Evolutionary conservation across 23 tunicate genomes (phyloP).

Genomic region (Trididemnum clinides): DNA sequence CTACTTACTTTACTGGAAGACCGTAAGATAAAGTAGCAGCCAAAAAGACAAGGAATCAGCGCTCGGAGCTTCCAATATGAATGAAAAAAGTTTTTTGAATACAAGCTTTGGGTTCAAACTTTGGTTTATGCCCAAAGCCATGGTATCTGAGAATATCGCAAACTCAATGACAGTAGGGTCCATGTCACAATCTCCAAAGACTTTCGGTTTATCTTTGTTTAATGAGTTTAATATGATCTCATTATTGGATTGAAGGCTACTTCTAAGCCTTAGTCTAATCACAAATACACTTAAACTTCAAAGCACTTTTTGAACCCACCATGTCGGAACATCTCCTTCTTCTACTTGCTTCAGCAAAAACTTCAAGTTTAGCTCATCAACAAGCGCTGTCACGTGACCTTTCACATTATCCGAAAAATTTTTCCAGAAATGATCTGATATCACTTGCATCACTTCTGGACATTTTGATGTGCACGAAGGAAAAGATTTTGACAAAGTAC

Average conservation of each 20-base stretch:
- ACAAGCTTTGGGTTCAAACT: too few species aligned
- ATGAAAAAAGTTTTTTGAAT: too few species aligned
- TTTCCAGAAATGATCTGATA: slow-evolving; percentile 68
- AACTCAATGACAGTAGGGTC: too few species aligned
- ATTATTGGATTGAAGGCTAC: background rate
- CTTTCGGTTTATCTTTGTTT: too few species aligned
- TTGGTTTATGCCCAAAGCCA: too few species aligned
- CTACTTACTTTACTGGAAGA: too few species aligned
- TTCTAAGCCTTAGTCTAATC: background rate
- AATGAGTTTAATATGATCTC: too few species aligned
- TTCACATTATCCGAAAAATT: slow-evolving; percentile 23
- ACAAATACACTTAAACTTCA: background rate
- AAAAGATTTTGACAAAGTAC: slow-evolving; percentile 25
- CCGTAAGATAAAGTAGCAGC: too few species aligned
- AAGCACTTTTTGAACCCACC: background rate
- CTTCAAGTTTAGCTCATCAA: background rate
- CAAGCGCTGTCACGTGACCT: background rate
- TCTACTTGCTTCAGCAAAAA: background rate
- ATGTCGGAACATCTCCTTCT: background rate
- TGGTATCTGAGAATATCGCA: too few species aligned
- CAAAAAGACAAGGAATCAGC: too few species aligned
- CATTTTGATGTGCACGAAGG: slow-evolving; percentile 27
- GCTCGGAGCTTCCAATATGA: too few species aligned
- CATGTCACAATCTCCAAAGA: too few species aligned
- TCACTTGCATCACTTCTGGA: slow-evolving; percentile 40